phyloP scores from a whole-genome alignment of 2,888 invertebrate species.

The Sphaeridia pumilis region DNA sequence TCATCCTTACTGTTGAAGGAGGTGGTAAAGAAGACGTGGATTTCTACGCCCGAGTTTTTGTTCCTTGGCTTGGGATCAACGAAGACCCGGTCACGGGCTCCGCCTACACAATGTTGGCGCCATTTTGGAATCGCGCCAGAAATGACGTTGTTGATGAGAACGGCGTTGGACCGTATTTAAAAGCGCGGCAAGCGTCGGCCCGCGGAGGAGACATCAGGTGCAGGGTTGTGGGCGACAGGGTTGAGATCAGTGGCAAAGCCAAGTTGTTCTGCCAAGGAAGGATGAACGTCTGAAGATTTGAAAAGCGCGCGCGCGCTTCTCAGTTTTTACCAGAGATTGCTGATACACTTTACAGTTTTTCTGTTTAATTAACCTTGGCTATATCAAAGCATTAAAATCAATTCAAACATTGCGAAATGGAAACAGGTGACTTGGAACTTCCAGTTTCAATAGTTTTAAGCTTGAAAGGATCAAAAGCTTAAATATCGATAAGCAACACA shows the following conservation, averaged over 20 bases:
- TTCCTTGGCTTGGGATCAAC: constrained; percentile 43
- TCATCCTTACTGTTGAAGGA: constrained; percentile 38
- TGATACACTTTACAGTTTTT: no score
- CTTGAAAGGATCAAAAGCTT: no score
- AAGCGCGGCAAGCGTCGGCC: constrained; percentile 37
- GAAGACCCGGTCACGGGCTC: constrained; percentile 40
- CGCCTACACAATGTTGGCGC: constrained; percentile 43
- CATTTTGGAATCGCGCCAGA: constrained; percentile 42
- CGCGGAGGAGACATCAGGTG: constrained; percentile 37
- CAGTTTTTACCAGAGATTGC: no score
- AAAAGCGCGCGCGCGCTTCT: no score
- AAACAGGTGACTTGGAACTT: no score
- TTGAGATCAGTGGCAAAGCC: not conserved
- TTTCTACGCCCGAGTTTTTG: constrained; percentile 44
- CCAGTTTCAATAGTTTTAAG: no score
- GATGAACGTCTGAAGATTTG: no score
- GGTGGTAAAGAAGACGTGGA: constrained; percentile 37
- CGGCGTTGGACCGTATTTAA: not conserved
- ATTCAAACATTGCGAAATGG: no score
- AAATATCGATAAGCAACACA: no score
- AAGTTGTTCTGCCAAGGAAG: not conserved
- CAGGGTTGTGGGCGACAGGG: not conserved
- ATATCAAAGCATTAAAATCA: no score
- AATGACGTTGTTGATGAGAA: no score
- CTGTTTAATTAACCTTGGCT: no score